A percentile compares a stretch with the other conserved stretches of the same genome.
Conservation (phyloP, 2,113 vertebrate species). For the Pygoscelis antarcticus region DNA sequence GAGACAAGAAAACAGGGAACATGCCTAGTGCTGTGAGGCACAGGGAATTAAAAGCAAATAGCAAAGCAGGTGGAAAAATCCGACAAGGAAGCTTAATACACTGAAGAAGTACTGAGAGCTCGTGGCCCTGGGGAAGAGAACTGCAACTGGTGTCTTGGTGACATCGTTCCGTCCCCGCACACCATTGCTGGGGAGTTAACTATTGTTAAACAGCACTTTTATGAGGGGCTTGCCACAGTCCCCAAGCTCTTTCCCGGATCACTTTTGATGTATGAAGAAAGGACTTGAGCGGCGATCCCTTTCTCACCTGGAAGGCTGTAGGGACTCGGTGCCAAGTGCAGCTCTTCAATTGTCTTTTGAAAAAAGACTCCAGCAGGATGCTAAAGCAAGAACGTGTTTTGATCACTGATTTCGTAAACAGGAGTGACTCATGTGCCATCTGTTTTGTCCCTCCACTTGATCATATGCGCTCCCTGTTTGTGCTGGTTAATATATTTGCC, state of each 20-base stretch:
- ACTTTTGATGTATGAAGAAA: background rate
- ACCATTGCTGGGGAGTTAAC: background rate
- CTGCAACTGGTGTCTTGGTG: background rate
- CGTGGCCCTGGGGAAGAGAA: background rate
- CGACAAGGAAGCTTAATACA: background rate
- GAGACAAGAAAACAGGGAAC: background rate
- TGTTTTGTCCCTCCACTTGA: conserved; percentile 28
- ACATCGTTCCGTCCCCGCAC: background rate
- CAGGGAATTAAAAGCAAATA: conserved; percentile 31
- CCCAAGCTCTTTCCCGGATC: background rate
- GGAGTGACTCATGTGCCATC: conserved; percentile 66
- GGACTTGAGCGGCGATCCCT: background rate
- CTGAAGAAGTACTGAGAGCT: background rate
- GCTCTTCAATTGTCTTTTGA: background rate
- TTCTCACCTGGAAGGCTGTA: background rate
- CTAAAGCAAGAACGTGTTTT: conserved; percentile 30
- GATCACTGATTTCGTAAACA: background rate
- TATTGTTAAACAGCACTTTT: background rate
- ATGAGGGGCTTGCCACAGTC: background rate
- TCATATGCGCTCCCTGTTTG: conserved; percentile 40
- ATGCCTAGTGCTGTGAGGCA: background rate
- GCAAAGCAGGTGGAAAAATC: background rate
- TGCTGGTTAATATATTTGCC: conserved; percentile 50
- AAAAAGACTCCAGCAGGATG: conserved; percentile 11
- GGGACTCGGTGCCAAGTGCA: background rate